Evolutionary conservation across 2,113 vertebrate species (phyloP), one percentile per base, ranked within the genome.

Genomic region (Oreotrochilus melanogaster): DNA sequence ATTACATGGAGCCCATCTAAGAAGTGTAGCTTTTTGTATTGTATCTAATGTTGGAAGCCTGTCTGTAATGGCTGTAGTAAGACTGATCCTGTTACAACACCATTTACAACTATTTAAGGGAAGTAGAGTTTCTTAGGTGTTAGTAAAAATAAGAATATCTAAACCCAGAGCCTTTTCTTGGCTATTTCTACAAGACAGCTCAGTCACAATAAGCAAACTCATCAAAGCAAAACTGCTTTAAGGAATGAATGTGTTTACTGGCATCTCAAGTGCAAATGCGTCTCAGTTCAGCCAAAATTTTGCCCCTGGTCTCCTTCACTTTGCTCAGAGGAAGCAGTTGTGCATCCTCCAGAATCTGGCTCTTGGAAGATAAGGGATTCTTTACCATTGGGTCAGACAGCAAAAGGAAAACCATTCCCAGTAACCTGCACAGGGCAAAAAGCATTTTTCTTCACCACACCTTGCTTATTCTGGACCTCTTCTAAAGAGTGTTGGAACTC

Each of bases 381-480:
- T 74, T 79, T 82, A 27, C 75, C 51, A 56, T 25, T 66, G 78
- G 78, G 69, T 73, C 74, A 83, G 33, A 51, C 66, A 92, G 74
- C 71, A 78, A 71, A 83, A 86, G 85, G 60, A 91, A 94, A 74
- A 88, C 33, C 11, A 51, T 60, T 93, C 64, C 48, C 82, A 80
- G 82, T 37, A 58, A 86, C 76, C 51, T 70, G 78, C 47, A 70
- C 19, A 24, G 64, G 79, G 62, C 47, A 87, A 85, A 89, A 78
- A 70, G 33, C 47, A 47, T 48, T 93, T 96, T 73, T 62, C 72
- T 78, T 93, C 64, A 56, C 78, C 86, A 64, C 51, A 35, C 60
- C 60, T 15, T 60, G 75, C 90, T 94, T 78, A 39, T 86, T 88
- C 83, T 88, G 76, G 85, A 83, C 33, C 33, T 92, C 67, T 83